Base-by-base conservation (phyloP, 2,888 invertebrate genomes). In the Aproaerema taeniolella region DNA sequence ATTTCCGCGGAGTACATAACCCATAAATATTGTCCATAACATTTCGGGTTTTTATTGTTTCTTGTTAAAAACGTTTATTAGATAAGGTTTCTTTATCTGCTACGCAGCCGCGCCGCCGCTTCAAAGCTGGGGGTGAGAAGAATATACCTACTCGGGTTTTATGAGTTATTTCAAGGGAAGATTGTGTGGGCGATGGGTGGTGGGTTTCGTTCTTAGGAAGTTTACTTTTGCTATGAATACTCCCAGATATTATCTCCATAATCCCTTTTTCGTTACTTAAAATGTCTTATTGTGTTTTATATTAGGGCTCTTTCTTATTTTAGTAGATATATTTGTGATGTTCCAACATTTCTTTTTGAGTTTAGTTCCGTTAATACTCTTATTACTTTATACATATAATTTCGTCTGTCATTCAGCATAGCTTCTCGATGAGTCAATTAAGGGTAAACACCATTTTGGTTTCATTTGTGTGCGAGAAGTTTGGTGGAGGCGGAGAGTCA, bases 401-500 rank as follows among this genome's bases (percentile, higher is more conserved):
- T 20, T 20, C 7, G 7, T 20, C 20, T 32, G 15, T 17, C 11
- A 32, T 10, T 30, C 9, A 17, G 17, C 20, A 11, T n/a, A n/a
- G n/a, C n/a, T 26, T 31, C 8, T n/a, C 41, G 39, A 46, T 58
- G 55, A 58, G 40, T 61, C 56, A 52, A 53, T 46, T 42, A 40
- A 30, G 29, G 31, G 38, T 31, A 34, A 41, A 31, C 44, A 31
- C 31, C 11, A 36, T 20, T 53, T 11, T 37, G 53, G 55, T 53
- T 58, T 59, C 56, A 58, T 52, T 50, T 53, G 37, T 42, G 47
- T 51, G 49, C 42, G 49, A 48, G 36, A 20, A 16, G 49, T 17
- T 39, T 38, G 46, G 54, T 49, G 45, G 36, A 40, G 39, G 38
- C 12, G 47, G 47, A 53, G 49, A 58, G 49, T 53, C 63, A 62